Evolutionary conservation across 2,797 vertebrate genomes (phyloP).

Genomic region (Uromys caudimaculatus): DNA sequence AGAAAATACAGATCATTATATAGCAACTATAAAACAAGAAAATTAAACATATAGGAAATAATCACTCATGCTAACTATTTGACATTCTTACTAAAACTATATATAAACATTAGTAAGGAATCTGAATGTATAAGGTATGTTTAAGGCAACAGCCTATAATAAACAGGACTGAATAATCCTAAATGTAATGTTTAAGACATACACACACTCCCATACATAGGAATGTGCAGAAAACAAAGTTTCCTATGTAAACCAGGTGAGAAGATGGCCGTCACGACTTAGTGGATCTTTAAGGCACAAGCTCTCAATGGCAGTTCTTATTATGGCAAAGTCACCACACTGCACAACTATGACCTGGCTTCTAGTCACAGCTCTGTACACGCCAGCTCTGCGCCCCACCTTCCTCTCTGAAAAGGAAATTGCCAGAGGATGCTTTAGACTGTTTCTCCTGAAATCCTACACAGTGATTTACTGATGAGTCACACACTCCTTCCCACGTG

Average conservation of each 20-base stretch:
- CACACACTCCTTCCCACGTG: slow-evolving; percentile 1
- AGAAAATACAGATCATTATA: slow-evolving; percentile 51
- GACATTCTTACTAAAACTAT: slow-evolving; percentile 30
- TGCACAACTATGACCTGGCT: background rate
- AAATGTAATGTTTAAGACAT: slow-evolving; percentile 44
- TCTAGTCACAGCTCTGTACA: background rate
- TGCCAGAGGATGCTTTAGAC: background rate
- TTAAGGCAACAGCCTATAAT: slow-evolving; percentile 53
- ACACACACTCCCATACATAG: background rate
- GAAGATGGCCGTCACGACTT: background rate
- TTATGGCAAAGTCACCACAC: background rate
- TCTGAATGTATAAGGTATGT: slow-evolving; percentile 9
- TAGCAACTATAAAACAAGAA: slow-evolving; percentile 2
- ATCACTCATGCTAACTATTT: background rate
- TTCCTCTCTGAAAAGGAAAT: slow-evolving; percentile 24
- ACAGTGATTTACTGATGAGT: background rate
- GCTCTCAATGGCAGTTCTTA: slow-evolving; percentile 24
- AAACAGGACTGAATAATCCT: background rate
- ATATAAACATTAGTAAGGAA: slow-evolving; percentile 42
- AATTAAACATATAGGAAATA: background rate
- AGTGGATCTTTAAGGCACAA: background rate
- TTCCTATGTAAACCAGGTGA: background rate
- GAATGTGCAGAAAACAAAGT: slow-evolving; percentile 23
- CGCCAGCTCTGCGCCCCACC: slow-evolving; percentile 6
- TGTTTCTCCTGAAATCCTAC: background rate